A percentile compares a stretch with the other conserved stretches of the same genome.
Evolutionary conservation across 2,888 invertebrate species (phyloP).

Genomic region (Panorpa germanica): DNA sequence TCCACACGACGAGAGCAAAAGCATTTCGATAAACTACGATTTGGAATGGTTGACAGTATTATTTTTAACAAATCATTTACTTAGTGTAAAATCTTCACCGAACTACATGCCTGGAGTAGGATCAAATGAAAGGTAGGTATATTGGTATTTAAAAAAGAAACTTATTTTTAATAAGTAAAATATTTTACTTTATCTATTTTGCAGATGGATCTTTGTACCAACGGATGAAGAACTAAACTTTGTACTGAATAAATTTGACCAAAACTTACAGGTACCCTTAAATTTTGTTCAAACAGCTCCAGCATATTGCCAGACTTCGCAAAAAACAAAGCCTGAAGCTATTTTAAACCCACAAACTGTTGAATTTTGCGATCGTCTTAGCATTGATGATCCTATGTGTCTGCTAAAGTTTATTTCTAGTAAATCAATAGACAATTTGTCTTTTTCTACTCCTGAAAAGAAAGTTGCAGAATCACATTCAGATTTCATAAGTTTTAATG

Average conservation of each 20-base stretch:
- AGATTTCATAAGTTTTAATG: too few species aligned
- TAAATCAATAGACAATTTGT: slow-evolving; percentile 18
- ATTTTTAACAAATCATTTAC: slow-evolving; percentile 71
- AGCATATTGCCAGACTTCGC: slow-evolving; percentile 29
- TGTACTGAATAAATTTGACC: slow-evolving; percentile 40
- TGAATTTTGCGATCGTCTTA: slow-evolving; percentile 42
- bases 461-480: slow-evolving; percentile 1
- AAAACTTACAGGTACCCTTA: slow-evolving; percentile 47
- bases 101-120: slow-evolving; percentile 73
- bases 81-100: slow-evolving; percentile 45
- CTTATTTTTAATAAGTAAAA: slow-evolving; percentile 10
- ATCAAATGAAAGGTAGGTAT: slow-evolving; percentile 37
- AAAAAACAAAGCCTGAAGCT: slow-evolving; percentile 25
- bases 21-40: slow-evolving; percentile 52
- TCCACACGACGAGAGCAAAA: slow-evolving; percentile 33
- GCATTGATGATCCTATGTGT: slow-evolving; percentile 65
- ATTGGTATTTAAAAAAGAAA: slow-evolving; percentile 12
- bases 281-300: slow-evolving; percentile 65
- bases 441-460: slow-evolving; percentile 5
- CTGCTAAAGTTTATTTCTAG: slow-evolving; percentile 34
- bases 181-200: slow-evolving; percentile 19
- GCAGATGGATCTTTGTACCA: slow-evolving; percentile 53
- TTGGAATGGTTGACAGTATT: slow-evolving; percentile 88
- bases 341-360: slow-evolving; percentile 50
- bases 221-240: slow-evolving; percentile 50